Evolutionary conservation across 2,888 invertebrate species (phyloP).

Genomic region (Abrostola tripartita): DNA sequence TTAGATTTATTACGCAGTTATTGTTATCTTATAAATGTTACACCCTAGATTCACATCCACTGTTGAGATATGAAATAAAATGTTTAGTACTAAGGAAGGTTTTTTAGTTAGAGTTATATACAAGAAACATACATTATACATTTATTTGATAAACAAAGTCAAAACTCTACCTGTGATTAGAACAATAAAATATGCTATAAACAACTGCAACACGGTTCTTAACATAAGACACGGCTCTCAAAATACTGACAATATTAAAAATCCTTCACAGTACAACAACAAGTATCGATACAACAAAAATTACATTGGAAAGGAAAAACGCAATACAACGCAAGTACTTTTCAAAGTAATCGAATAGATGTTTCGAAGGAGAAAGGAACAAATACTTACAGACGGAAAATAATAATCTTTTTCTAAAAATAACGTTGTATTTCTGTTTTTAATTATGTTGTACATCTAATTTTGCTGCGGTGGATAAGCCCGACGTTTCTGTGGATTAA

Average conservation of each 20-base stretch:
- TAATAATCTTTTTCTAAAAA: conserved; percentile 26
- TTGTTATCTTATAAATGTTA: conserved; percentile 34
- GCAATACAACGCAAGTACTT: not conserved
- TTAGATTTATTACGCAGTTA: conserved; percentile 26
- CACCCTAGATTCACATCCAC: conserved; percentile 12
- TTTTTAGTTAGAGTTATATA: too few relatives aligned
- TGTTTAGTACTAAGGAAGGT: too few relatives aligned
- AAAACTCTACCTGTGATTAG: too few relatives aligned
- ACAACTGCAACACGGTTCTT: too few relatives aligned
- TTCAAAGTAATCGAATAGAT: conserved; percentile 15
- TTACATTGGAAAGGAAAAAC: not conserved
- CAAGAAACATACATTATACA: too few relatives aligned
- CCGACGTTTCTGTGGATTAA: conserved; percentile 55
- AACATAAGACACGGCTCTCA: not conserved
- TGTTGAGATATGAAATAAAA: not conserved
- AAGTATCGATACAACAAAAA: conserved; percentile 1
- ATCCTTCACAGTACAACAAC: not conserved
- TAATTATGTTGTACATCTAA: conserved; percentile 54
- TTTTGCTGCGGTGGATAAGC: conserved; percentile 48
- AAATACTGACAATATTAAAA: conserved; percentile 4
- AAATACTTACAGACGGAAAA: conserved; percentile 20
- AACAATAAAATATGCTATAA: too few relatives aligned
- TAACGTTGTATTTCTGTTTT: conserved; percentile 35
- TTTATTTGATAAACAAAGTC: too few relatives aligned
- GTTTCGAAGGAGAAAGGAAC: conserved; percentile 3